Percentiles rank a stretch among this genome's conserved stretches.
Conservation (phyloP, 2,797 vertebrate genomes). For the Poecilia picta region DNA sequence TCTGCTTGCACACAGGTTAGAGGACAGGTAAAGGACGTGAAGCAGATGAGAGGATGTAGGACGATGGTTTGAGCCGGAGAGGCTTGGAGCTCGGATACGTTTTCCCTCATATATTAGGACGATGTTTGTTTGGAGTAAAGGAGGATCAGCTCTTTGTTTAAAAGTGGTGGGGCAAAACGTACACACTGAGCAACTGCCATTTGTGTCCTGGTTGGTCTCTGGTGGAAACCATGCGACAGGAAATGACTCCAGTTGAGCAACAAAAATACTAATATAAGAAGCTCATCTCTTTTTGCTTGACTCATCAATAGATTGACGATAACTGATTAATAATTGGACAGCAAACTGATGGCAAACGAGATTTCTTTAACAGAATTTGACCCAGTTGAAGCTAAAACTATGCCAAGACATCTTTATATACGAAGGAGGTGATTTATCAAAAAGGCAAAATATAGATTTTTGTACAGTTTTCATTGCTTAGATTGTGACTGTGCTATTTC, state of each 20-base stretch:
- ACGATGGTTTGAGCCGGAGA: neutral
- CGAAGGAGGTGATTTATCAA: too few relatives aligned
- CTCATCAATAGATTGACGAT: too few relatives aligned
- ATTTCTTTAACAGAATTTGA: too few relatives aligned
- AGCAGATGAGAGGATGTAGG: neutral
- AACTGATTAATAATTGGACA: too few relatives aligned
- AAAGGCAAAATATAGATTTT: too few relatives aligned
- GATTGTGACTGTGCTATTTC: neutral
- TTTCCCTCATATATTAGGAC: neutral
- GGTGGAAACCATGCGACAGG: neutral
- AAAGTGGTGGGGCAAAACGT: neutral
- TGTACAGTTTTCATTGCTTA: too few relatives aligned
- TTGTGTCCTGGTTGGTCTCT: neutral
- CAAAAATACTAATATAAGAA: neutral
- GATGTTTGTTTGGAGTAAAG: neutral
- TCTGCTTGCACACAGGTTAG: neutral
- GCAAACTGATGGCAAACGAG: too few relatives aligned
- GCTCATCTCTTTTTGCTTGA: too few relatives aligned
- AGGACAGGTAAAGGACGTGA: neutral
- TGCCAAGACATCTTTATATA: too few relatives aligned
- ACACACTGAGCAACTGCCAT: neutral
- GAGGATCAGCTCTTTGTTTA: neutral
- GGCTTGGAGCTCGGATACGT: neutral
- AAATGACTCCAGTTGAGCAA: constrained; percentile 1
- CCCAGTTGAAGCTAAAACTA: too few relatives aligned